Base-by-base conservation (phyloP, 1,140 invertebrate genomes). In the Acromyrmex heyeri region DNA sequence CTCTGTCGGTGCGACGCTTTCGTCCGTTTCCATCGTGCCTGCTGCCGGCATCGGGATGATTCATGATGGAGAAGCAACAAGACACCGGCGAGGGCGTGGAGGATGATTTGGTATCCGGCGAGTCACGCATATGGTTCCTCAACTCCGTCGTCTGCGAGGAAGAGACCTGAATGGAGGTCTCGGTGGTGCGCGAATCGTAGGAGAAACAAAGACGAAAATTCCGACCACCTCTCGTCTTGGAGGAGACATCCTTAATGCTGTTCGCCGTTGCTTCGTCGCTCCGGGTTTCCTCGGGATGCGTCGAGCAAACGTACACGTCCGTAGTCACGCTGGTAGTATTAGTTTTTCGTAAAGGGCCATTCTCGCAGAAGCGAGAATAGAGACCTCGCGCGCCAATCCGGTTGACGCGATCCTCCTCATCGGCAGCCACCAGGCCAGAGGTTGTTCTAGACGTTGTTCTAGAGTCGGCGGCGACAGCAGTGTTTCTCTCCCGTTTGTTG, bases 401-500 rank as follows among this genome's bases (percentile, higher is more conserved):
- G 0, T 90, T 78, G 0, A 92, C 57, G 2, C 7, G 38, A 44
- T 86, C 87, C 21, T 92, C 89, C 5, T 89, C 81, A 53, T 48
- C 55, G 8, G 12, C 79, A 38, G 90, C 44, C 1, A 38, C 91
- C 78, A 77, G 81, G 8, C 86, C 38, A 83, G 87, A 3, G 90
- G 91, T 30, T 30, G 27, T 30, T 30, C 27, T 24, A 16, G 57
- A 82, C 7, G 61, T 85, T 0, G 72, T 85, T 10, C 69, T 75
- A n/a, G 79, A 62, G 5, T 75, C 16, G 21, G 27, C n/a, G 24
- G 30, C 6, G n/a, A 24, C 1, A 7, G 70, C 50, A 0, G 59
- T 55, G 8, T 88, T 3, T 3, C 90, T 88, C 73, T 93, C 89
- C 0, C 97, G 93, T 90, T 97, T 96, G 76, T 96, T 96, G 2